Evolutionary conservation across 2,113 vertebrate genomes (phyloP), one percentile per base, ranked within the genome.

Genomic region (Clarias gariepinus): DNA sequence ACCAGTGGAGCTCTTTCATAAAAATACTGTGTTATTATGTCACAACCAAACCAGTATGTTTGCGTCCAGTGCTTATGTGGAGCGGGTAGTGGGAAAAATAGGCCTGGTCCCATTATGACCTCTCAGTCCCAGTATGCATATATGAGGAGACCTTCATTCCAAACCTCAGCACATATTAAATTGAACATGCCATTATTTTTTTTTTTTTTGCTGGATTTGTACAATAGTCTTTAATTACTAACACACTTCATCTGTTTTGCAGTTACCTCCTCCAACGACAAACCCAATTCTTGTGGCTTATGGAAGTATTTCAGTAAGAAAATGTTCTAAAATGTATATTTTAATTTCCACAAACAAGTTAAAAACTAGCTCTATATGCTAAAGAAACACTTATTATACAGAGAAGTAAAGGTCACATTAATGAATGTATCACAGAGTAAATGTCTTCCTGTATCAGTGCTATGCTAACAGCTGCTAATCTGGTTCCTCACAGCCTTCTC

Each of bases 211-310:
- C 25, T 55, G 2, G 25, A 30, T 68, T 57, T 53, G 23, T 28
- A 21, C 28, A 2, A 8, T 36, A 18, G 6, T 3, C 28, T 71
- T 63, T 64, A 16, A 52, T 64, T 71, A 47, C 25, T 36, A 52
- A 64, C 10, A 6, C 68, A 33, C 63, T 3, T 2, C 6, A 47
- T 92, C 85, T 84, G 91, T 58, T 68, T 95, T 91, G 73, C 52
- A 99, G 98, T 93, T 99, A 90, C 96, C 96, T 83, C 95, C 93
- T 81, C 96, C 96, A 0, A 91, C 91, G 36, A 91, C 94, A 80
- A 98, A 97, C 85, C 97, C 97, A 0, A 95, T 99, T 83, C 96
- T 99, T 0, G 90, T 93, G 89, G 98, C 97, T 55, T 96, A 94
- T 85, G 98, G 97, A 89, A 97, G 95, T 69, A 90, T 97, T 69